Evolutionary conservation across 1,140 invertebrate species (phyloP), one percentile per base, ranked within the genome.

Genomic region (Bombus breviceps): DNA sequence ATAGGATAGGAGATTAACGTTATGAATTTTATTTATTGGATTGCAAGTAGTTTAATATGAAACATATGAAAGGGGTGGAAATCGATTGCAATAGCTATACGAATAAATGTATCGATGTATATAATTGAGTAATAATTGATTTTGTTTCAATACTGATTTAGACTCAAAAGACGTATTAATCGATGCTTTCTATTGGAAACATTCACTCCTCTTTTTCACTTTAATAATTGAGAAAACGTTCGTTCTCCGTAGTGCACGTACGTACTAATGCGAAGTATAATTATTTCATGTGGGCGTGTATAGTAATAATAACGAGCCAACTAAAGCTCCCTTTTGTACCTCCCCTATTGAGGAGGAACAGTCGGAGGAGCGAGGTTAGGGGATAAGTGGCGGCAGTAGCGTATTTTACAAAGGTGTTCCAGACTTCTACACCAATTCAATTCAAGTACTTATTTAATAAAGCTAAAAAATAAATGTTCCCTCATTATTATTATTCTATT

Each of bases 231-330:
- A 15, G 62, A 18, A 53, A 53, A 47, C 22, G 6, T 34, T 34
- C 15, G 3, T 32, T 34, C 10, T 25, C 13, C 22, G 28, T 37
- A 12, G 13, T 25, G 12, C 37, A 25, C 18, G 32, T 10, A 22
- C 6, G 32, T 69, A 13, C 1, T 62, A 34, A 72, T 43, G 25
- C 3, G 34, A 18, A 74, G 34, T 62, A 80, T 62, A 78, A 71
- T 66, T 41, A 57, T 80, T 68, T 85, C 37, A 69, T 37, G 76
- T 85, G 47, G 41, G 66, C 53, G 86, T 90, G 88, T 89, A 88
- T 86, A 90, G 87, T 81, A 89, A 92, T 92, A 92, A 92, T 92
- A 91, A 92, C 87, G 86, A 88, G 87, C 89, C 83, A 86, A 76
- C 87, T 73, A 71, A 78, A 89, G 89, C 85, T 80, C 22, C 39